Conservation (phyloP, 2,797 vertebrate genomes). For the Gallinago solitaria region DNA sequence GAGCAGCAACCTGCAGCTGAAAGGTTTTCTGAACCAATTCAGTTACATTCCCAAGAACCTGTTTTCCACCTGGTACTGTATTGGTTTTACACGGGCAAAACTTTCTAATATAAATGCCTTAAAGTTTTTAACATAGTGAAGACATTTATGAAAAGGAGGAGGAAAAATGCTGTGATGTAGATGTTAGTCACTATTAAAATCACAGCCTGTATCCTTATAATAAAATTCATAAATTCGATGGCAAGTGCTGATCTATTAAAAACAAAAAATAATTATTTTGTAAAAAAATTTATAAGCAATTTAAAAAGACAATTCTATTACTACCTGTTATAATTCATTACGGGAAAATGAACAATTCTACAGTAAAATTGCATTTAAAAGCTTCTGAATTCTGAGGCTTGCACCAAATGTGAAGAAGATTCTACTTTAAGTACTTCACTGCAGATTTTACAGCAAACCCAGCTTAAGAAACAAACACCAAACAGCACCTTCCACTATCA, state of each 20-base stretch:
- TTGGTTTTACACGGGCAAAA: fast-evolving
- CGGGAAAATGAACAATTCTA: neutral
- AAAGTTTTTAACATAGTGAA: neutral
- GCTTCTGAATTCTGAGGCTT: neutral
- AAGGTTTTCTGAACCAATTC: neutral
- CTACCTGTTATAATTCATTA: neutral
- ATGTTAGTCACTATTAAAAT: neutral
- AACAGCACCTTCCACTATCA: neutral
- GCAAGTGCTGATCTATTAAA: neutral
- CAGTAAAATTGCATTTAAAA: neutral
- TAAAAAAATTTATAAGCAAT: neutral
- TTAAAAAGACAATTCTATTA: neutral
- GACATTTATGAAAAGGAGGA: neutral
- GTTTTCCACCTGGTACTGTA: neutral
- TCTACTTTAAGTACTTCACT: neutral
- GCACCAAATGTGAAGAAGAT: neutral
- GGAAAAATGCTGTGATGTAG: neutral
- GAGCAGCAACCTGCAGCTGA: neutral
- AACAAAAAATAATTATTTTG: neutral
- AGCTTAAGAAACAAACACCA: neutral
- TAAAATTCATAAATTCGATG: neutral
- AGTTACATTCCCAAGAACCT: neutral
- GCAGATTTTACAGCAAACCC: neutral
- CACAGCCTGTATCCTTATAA: neutral
- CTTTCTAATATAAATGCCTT: neutral